A percentile compares a stretch with the other conserved stretches of the same genome.
Evolutionary conservation across 2,888 invertebrate species (phyloP).

Genomic region (Micropterix aruncella): DNA sequence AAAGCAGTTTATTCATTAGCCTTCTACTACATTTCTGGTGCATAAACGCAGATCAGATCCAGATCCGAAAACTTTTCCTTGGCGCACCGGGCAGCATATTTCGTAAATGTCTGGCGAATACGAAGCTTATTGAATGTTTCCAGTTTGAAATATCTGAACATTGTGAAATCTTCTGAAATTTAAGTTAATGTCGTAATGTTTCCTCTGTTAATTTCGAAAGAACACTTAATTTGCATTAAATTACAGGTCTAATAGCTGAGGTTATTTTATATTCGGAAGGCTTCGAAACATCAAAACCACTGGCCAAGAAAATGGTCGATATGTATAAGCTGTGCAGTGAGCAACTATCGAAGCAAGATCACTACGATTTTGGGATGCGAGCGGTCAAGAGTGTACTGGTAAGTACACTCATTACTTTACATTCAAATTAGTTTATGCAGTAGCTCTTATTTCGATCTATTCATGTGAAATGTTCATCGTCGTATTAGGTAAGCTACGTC

Average conservation of each 20-base stretch:
- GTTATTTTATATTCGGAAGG: slow-evolving; percentile 90
- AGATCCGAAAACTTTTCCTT: too few relatives aligned
- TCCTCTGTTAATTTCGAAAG: background rate
- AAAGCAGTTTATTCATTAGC: too few relatives aligned
- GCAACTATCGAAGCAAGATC: slow-evolving; percentile 82
- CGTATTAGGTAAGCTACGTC: too few relatives aligned
- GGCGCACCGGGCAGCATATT: too few relatives aligned
- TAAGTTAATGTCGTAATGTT: background rate
- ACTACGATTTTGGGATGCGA: slow-evolving; percentile 89
- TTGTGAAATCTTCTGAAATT: too few relatives aligned
- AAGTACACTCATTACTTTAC: too few relatives aligned
- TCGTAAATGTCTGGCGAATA: background rate
- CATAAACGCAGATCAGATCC: too few relatives aligned
- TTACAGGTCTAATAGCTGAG: slow-evolving; percentile 70
- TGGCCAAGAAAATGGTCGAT: slow-evolving; percentile 87
- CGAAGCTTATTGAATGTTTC: background rate
- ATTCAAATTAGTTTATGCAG: too few relatives aligned
- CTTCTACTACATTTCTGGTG: too few relatives aligned
- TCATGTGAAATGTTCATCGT: too few relatives aligned
- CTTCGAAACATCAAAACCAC: slow-evolving; percentile 72
- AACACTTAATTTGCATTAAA: slow-evolving; percentile 10
- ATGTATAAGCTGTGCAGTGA: slow-evolving; percentile 88
- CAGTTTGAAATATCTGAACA: too few relatives aligned
- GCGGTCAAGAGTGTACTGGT: slow-evolving; percentile 85
- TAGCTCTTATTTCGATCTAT: too few relatives aligned